phyloP scores from a whole-genome alignment of 2,113 vertebrate species.

The Cochlearius cochlearius region DNA sequence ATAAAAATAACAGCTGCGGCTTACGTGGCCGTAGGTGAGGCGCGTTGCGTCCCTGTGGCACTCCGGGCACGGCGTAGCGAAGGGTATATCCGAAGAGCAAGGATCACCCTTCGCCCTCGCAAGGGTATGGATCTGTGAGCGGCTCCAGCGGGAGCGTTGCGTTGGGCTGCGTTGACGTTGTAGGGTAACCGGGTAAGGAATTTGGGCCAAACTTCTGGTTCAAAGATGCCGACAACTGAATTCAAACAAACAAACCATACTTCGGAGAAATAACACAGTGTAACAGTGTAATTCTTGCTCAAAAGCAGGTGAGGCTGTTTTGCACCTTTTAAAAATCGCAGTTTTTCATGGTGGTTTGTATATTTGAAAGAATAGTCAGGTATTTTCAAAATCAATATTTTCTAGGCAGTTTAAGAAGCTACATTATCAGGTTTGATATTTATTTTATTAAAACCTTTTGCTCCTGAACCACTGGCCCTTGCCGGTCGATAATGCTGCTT shows the following conservation, averaged over 20 bases:
- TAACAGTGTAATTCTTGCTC: neutral
- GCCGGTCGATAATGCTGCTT: neutral
- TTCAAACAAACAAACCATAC: neutral
- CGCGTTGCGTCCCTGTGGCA: neutral
- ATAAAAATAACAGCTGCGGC: too few species aligned
- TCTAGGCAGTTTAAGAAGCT: neutral
- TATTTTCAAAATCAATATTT: neutral
- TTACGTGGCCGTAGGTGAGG: neutral
- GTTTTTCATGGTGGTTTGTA: neutral
- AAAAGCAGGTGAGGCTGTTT: neutral
- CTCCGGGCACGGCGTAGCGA: accelerated
- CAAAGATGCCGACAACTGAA: neutral
- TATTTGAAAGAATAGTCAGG: neutral
- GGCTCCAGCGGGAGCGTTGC: neutral
- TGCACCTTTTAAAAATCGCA: neutral
- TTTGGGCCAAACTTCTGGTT: neutral
- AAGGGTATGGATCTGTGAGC: accelerated
- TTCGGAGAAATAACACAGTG: neutral
- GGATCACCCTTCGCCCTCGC: neutral
- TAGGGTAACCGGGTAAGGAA: neutral
- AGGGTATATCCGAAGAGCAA: accelerated
- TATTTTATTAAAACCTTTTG: neutral
- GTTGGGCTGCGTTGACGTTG: neutral
- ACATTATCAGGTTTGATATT: neutral
- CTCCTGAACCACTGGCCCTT: neutral